These are phyloP conservation scores for Cichlasoma orientale DNA, from an alignment of 2,797 vertebrate species.

Conservation along the genomic window DNA sequence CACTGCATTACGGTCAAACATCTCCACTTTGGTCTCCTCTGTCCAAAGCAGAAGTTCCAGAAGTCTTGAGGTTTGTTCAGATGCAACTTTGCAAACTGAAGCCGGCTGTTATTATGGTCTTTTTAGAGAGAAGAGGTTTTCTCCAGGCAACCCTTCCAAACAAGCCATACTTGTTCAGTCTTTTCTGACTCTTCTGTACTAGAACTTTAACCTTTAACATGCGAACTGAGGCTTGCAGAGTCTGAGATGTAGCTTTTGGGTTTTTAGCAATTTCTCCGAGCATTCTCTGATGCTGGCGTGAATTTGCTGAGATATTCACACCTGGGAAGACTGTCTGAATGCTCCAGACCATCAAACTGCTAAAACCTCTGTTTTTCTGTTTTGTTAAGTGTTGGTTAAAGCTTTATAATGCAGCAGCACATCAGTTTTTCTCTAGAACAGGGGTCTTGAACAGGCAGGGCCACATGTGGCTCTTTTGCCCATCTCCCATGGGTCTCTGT, in stretches of 20 bases:
- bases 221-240: not conserved
- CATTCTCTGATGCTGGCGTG: not conserved
- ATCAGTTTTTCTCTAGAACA: not conserved
- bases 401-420: not conserved
- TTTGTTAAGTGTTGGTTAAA: not conserved
- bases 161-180: not conserved
- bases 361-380: not conserved
- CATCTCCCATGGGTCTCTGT: not conserved
- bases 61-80: not conserved
- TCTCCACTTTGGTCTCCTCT: not conserved
- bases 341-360: not conserved
- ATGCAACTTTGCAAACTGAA: not conserved
- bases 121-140: too few relatives aligned
- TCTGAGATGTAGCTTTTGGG: too few relatives aligned
- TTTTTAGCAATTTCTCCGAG: too few relatives aligned
- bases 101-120: too few relatives aligned
- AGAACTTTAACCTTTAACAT: not conserved
- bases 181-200: not conserved
- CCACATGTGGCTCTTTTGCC: not conserved
- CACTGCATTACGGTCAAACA: not conserved
- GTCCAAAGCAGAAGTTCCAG: not conserved
- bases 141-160: not conserved
- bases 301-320: not conserved
- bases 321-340: too few relatives aligned
- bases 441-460: accelerated